Base-by-base conservation (phyloP, 2,888 invertebrate genomes). In the Cynaeus angustus region DNA sequence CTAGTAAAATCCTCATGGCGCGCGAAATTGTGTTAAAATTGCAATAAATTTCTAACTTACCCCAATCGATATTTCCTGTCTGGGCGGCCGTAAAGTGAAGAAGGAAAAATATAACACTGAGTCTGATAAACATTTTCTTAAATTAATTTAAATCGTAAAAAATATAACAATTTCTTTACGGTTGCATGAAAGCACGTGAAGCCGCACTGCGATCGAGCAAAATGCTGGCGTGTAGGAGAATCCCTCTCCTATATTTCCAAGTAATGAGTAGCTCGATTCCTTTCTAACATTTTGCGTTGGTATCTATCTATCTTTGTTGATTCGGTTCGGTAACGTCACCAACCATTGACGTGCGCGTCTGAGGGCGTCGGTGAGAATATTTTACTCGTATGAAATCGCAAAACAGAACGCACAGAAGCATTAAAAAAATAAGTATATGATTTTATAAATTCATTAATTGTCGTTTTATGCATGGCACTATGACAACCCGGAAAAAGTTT, bases 81-180 rank as follows among this genome's bases (percentile, higher is more conserved):
- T 73, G 74, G 70, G 72, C 77, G 62, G 30, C 55, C 6, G 72
- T 53, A 26, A 77, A 55, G 26, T 70, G 66, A 21, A 81, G 33
- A 38, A 78, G 13, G n/a, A 79, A 38, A 9, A 77, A 76, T 75
- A 80, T 75, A 46, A 78, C 77, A 77, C 75, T 52, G 56, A 81
- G 71, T 79, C 78, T 79, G 74, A 77, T 75, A 75, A 79, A 80
- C 82, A 82, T 82, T 56, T 75, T 77, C 10, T 62, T 50, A 66
- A 58, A 56, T 43, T 69, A 50, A 59, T 58, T 61, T 61, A 59
- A 69, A 41, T 45, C 14, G 30, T 7, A 16, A 38, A 65, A 66
- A 66, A 48, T 56, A 64, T 16, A 52, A 9, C 26, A 58, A 67
- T 14, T 37, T 10, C 30, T 64, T 55, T 41, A 56, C 46, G 48